Evolutionary conservation across 2,888 invertebrate genomes (phyloP).

Genomic region (Cephus nigrinus): DNA sequence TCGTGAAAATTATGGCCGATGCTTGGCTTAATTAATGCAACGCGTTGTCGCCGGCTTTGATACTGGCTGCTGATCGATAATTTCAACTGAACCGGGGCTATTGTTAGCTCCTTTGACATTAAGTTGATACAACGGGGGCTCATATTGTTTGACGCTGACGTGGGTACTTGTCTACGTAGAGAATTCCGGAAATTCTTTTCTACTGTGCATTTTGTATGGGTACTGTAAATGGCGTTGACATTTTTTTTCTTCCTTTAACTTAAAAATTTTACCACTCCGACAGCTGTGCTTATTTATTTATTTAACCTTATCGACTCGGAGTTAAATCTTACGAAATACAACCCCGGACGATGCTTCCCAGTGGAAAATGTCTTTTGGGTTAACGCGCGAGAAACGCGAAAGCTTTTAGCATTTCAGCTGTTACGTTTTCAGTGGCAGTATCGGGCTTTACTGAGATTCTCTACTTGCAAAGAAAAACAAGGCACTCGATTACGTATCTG

Average conservation of each 20-base stretch:
- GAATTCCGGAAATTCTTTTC: not conserved
- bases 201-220: not conserved
- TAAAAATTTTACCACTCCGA: not conserved
- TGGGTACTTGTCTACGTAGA: not conserved
- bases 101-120: conserved; percentile 46
- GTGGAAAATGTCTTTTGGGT: not conserved
- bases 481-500: not conserved
- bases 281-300: not conserved
- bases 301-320: not conserved
- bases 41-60: not conserved
- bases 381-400: not conserved
- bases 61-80: conserved; percentile 28
- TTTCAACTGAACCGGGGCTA: conserved; percentile 31
- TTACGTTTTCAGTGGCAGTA: not conserved
- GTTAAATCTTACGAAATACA: not conserved
- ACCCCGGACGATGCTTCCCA: not conserved
- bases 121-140: conserved; percentile 28
- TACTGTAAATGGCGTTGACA: not conserved
- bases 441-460: not conserved
- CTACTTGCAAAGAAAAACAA: not conserved
- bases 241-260: not conserved
- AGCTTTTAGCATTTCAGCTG: not conserved
- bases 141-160: not conserved
- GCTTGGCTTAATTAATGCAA: conserved; percentile 17
- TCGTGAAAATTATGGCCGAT: not conserved